A percentile compares a stretch with the other conserved stretches of the same genome.
Conservation (phyloP, 1,140 invertebrate genomes). For the Dendroctonus valens region DNA sequence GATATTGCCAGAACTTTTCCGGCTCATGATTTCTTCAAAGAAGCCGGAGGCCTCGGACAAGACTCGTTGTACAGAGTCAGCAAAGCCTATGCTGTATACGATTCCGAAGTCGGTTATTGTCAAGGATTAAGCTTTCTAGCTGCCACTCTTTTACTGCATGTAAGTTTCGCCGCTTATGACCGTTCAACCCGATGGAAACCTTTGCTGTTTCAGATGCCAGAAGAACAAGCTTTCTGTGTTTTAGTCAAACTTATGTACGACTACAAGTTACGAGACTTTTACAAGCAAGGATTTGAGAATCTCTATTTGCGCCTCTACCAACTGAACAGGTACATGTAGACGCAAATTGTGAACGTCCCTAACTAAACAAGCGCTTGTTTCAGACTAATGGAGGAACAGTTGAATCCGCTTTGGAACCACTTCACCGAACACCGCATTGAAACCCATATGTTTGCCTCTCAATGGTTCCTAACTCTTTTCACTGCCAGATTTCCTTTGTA, state of each 20-base stretch:
- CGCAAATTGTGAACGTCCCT: not conserved
- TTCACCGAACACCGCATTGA: slow-evolving; percentile 91
- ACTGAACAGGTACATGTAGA: slow-evolving; percentile 63
- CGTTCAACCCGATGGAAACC: not conserved
- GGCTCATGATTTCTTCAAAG: slow-evolving; percentile 96
- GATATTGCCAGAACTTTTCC: slow-evolving; percentile 99
- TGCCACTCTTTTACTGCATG: slow-evolving; percentile 91
- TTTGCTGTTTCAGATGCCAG: slow-evolving; percentile 80
- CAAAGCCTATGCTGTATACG: slow-evolving; percentile 96
- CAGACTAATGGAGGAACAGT: slow-evolving; percentile 89
- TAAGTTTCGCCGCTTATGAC: slow-evolving; percentile 55
- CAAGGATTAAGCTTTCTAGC: slow-evolving; percentile 97
- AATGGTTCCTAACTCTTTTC: slow-evolving; percentile 99
- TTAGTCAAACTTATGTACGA: slow-evolving; percentile 97
- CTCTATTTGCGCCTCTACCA: slow-evolving; percentile 95
- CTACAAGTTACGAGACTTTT: slow-evolving; percentile 90
- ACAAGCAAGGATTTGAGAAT: slow-evolving; percentile 95
- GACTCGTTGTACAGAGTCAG: slow-evolving; percentile 85
- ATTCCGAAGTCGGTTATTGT: slow-evolving; percentile 97
- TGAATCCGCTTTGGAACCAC: slow-evolving; percentile 86
- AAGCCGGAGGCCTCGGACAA: slow-evolving; percentile 86
- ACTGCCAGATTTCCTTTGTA: slow-evolving; percentile 97
- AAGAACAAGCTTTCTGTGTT: slow-evolving; percentile 98
- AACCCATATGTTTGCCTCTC: slow-evolving; percentile 98
- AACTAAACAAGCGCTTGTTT: slow-evolving; percentile 1